Percentiles rank a stretch among this genome's conserved stretches.
Conservation (phyloP, 1,140 invertebrate genomes). For the Hormaphis cornu region DNA sequence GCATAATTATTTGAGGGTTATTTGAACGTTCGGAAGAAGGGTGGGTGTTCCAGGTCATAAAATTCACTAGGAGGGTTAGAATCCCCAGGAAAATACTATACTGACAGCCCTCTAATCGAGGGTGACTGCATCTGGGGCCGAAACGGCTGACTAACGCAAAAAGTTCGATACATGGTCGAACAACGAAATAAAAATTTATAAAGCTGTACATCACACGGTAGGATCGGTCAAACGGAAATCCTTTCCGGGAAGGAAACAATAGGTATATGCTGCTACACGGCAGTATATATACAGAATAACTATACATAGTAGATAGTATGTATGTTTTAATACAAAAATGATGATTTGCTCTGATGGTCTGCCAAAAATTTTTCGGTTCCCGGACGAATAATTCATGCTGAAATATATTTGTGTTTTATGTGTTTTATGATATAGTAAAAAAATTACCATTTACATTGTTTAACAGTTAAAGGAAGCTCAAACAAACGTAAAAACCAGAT, state of each 20-base stretch:
- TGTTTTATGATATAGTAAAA: neutral
- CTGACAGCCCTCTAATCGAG: slow-evolving; percentile 11
- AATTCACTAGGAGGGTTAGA: neutral
- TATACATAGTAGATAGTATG: too few species aligned
- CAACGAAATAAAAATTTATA: neutral
- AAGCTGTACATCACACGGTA: neutral
- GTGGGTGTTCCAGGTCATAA: slow-evolving; percentile 15
- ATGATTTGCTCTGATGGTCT: slow-evolving; percentile 27
- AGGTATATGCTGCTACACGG: neutral
- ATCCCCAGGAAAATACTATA: neutral
- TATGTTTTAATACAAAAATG: too few species aligned
- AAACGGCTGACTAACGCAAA: neutral
- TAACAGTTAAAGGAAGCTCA: too few species aligned
- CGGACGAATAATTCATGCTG: neutral
- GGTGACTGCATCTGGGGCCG: neutral
- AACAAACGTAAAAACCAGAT: too few species aligned
- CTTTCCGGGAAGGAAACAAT: slow-evolving; percentile 13
- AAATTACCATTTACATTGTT: neutral
- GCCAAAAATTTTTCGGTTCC: neutral
- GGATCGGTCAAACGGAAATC: slow-evolving; percentile 19
- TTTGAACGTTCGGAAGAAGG: neutral
- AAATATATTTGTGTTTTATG: neutral
- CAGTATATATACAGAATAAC: too few species aligned
- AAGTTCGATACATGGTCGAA: neutral
- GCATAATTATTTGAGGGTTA: slow-evolving; percentile 27